Evolutionary conservation across 2,888 invertebrate genomes (phyloP).

Genomic region (Temnothorax ravouxi): DNA sequence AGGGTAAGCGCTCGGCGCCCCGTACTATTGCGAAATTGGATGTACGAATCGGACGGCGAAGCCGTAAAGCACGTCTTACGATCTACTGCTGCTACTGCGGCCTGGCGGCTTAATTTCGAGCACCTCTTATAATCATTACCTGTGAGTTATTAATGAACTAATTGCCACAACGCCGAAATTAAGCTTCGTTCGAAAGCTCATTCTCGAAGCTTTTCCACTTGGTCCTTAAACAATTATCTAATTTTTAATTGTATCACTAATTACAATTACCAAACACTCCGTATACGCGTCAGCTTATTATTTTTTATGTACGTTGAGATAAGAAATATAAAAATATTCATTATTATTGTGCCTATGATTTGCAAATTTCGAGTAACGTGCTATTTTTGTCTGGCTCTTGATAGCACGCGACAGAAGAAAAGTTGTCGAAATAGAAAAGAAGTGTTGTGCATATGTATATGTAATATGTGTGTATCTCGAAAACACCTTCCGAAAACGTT

Average conservation of each 20-base stretch:
- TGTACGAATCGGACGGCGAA: constrained; percentile 25
- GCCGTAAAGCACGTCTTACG: background rate
- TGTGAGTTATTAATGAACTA: background rate
- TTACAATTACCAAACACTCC: background rate
- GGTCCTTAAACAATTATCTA: background rate
- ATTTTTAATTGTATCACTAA: background rate
- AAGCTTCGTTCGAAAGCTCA: background rate
- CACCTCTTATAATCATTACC: background rate
- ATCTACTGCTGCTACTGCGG: background rate
- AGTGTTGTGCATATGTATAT: background rate
- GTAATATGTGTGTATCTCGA: background rate
- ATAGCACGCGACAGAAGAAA: background rate
- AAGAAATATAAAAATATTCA: background rate
- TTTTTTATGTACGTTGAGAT: background rate
- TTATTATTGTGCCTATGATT: background rate
- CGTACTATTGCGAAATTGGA: constrained; percentile 27
- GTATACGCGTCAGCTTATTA: background rate
- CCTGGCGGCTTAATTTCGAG: constrained; percentile 24
- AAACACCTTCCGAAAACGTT: background rate
- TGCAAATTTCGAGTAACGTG: background rate
- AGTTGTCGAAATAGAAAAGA: background rate
- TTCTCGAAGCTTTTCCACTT: background rate
- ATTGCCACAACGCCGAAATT: background rate
- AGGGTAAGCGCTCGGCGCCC: constrained; percentile 25
- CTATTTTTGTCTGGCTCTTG: background rate